A percentile compares a stretch with the other conserved stretches of the same genome.
These are phyloP conservation scores for Sinelater perroti DNA, from an alignment of 2,888 invertebrate genomes.

Conservation along the genomic window DNA sequence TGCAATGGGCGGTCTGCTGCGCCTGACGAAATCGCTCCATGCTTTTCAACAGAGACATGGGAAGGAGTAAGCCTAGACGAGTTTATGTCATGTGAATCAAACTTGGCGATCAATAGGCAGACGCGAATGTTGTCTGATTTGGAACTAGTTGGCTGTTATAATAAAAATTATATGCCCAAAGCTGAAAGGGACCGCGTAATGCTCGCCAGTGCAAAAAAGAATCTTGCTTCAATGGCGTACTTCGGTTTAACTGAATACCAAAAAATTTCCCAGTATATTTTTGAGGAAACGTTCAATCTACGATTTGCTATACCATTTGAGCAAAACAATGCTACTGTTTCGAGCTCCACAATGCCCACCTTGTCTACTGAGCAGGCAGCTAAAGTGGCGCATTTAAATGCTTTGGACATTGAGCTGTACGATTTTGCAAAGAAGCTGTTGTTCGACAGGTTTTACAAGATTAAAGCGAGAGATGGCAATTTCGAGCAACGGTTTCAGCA, in stretches of 20 bases:
- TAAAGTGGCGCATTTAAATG: constrained; percentile 81
- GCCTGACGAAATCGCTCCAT: constrained; percentile 83
- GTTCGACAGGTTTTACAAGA: constrained; percentile 82
- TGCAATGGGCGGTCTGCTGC: constrained; percentile 80
- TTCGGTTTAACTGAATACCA: constrained; percentile 97
- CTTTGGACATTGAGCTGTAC: constrained; percentile 92
- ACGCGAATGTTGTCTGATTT: constrained; percentile 98
- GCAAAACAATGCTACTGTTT: constrained; percentile 91
- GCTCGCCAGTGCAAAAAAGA: constrained; percentile 94
- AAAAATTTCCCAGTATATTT: constrained; percentile 90
- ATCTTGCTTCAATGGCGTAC: constrained; percentile 94
- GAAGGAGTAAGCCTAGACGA: constrained; percentile 88
- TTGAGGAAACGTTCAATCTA: constrained; percentile 92
- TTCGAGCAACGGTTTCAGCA: constrained; percentile 85
- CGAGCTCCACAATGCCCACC: constrained; percentile 81
- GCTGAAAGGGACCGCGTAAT: constrained; percentile 84
- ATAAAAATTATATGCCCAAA: constrained; percentile 77
- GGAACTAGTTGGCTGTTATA: constrained; percentile 94
- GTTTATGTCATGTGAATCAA: constrained; percentile 90
- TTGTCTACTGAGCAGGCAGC: constrained; percentile 78
- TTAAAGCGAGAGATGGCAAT: constrained; percentile 81
- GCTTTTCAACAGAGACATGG: constrained; percentile 83
- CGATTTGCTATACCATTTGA: constrained; percentile 90
- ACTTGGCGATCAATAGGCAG: constrained; percentile 95
- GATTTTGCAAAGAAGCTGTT: constrained; percentile 90